Conservation (phyloP, 1,140 invertebrate species). For the Oryctes rhinoceros region DNA sequence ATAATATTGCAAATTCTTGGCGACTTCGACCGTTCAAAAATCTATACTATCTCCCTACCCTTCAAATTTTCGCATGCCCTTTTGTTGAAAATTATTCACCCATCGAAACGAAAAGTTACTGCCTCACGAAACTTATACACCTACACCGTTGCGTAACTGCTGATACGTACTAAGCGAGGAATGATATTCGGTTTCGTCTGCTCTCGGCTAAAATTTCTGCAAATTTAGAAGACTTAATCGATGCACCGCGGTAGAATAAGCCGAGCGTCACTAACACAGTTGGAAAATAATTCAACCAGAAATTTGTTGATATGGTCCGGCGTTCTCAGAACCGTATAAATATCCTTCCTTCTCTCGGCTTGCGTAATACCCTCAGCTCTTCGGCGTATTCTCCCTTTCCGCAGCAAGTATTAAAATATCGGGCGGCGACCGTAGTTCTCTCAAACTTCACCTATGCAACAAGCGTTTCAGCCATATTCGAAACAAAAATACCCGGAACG, state of each 20-base stretch:
- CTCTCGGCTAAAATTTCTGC: not conserved
- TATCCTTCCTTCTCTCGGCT: not conserved
- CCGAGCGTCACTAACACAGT: slow-evolving; percentile 29
- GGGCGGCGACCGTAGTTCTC: not conserved
- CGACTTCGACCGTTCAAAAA: too few relatives aligned
- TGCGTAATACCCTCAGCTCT: not conserved
- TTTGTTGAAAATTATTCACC: too few relatives aligned
- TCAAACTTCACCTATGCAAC: not conserved
- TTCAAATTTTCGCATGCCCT: too few relatives aligned
- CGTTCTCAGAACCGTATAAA: slow-evolving; percentile 12
- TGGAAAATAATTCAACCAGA: slow-evolving; percentile 22
- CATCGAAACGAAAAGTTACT: not conserved
- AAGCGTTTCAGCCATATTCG: not conserved
- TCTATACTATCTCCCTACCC: too few relatives aligned
- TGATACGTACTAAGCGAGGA: not conserved
- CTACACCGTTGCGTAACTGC: not conserved
- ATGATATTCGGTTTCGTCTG: not conserved
- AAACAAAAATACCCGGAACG: slow-evolving; percentile 4
- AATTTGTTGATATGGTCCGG: slow-evolving; percentile 36
- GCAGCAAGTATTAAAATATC: slow-evolving; percentile 16
- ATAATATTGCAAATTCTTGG: too few relatives aligned
- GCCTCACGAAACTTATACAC: not conserved
- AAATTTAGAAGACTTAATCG: slow-evolving; percentile 16
- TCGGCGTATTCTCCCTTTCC: not conserved
- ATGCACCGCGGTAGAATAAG: slow-evolving; percentile 13